A percentile compares a stretch with the other conserved stretches of the same genome.
Conservation (phyloP, 2,797 vertebrate genomes). For the Pelodytes ibericus region DNA sequence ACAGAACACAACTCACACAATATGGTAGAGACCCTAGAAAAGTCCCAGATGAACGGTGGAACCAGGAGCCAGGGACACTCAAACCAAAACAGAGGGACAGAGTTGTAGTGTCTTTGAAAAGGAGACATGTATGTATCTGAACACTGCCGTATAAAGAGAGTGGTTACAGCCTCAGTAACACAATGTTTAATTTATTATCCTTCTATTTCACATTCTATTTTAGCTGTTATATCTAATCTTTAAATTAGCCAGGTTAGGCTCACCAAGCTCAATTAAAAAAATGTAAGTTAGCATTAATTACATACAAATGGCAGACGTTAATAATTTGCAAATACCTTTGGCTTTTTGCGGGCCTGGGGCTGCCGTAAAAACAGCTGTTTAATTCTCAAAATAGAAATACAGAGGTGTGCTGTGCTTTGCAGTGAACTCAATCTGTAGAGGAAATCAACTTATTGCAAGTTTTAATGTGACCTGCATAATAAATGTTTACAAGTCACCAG, state of each 20-base stretch:
- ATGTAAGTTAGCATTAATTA: conserved; percentile 47
- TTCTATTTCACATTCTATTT: no score
- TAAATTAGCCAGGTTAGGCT: conserved; percentile 24
- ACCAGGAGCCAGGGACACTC: no score
- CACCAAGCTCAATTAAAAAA: conserved; percentile 50
- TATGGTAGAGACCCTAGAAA: no score
- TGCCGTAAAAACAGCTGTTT: conserved; percentile 39
- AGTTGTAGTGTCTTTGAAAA: no score
- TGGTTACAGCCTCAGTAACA: neutral
- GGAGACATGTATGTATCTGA: no score
- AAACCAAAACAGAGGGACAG: no score
- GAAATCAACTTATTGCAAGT: neutral
- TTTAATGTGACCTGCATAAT: no score
- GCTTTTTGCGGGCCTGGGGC: conserved; percentile 36
- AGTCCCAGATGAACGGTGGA: no score
- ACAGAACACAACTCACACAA: no score
- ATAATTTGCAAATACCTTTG: conserved; percentile 38
- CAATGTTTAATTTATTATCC: neutral
- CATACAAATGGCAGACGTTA: conserved; percentile 52
- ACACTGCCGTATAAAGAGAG: no score
- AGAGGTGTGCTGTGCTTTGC: conserved; percentile 16
- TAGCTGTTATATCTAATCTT: no score
- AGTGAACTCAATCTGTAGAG: conserved; percentile 18
- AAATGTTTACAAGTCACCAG: no score
- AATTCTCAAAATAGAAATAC: conserved; percentile 22